phyloP scores from a whole-genome alignment of 2,113 vertebrate genomes.

The Limanda limanda region DNA sequence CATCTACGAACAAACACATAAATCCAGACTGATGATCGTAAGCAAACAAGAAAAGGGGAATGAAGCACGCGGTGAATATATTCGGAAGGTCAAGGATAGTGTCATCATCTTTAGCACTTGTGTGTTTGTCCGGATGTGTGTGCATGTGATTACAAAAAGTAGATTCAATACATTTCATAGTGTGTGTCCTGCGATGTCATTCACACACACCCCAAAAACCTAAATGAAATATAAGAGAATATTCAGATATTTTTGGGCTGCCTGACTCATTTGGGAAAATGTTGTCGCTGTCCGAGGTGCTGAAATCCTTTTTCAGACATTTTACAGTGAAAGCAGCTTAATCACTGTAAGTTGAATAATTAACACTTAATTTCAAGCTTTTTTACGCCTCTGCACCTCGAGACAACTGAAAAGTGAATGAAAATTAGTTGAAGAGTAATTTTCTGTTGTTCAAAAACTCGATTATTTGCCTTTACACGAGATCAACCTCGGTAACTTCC shows the following conservation, averaged over 20 bases:
- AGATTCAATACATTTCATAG: background rate
- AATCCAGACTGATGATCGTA: too few species aligned
- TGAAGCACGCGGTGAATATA: background rate
- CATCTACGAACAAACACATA: background rate
- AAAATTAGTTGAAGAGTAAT: too few species aligned
- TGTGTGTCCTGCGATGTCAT: background rate
- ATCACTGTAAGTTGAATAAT: too few species aligned
- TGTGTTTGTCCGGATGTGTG: slow-evolving; percentile 4
- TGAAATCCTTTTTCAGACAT: too few species aligned
- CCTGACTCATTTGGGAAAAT: too few species aligned
- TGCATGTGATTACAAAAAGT: background rate
- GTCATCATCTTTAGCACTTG: background rate
- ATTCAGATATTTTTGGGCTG: background rate
- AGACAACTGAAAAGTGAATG: too few species aligned
- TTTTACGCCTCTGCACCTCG: too few species aligned
- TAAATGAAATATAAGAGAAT: background rate
- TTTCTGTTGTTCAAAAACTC: background rate
- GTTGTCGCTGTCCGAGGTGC: too few species aligned
- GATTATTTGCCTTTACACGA: background rate
- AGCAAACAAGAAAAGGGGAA: background rate
- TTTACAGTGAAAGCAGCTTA: too few species aligned
- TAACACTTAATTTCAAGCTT: too few species aligned
- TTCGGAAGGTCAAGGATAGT: slow-evolving; percentile 41
- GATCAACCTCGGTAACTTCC: background rate
- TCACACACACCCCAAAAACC: background rate